Base-by-base conservation (phyloP, 2,797 vertebrate species). In the Phataginus tricuspis region DNA sequence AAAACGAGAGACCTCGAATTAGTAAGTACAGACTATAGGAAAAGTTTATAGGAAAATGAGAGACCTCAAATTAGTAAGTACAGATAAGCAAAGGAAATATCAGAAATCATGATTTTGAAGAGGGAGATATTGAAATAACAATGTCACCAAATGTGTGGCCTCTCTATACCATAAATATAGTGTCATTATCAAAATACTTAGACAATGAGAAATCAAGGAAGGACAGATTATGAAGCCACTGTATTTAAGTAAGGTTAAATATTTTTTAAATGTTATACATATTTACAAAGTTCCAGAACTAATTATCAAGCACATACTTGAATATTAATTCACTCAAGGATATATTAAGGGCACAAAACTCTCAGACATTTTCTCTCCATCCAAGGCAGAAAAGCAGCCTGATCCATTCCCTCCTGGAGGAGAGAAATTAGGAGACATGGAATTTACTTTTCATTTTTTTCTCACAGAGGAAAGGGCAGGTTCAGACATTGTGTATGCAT, bases 291-390 rank as follows among this genome's bases (percentile, higher is more conserved):
- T 92, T 63, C 15, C 23, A 95, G 18, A 10, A n/a, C 23, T 88
- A 96, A 69, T 90, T 92, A 90, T 57, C 53, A 94, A 95, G 64
- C 75, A 55, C 31, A 59, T 92, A 27, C 10, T 94, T 95, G 68
- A 88, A 75, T 95, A 92, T 75, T 90, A 88, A 86, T 89, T 95
- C 34, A 90, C 57, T 95, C 57, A 71, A 92, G 77, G 34, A 51
- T 87, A 86, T 86, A 88, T 95, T 86, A 95, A 96, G 51, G 68
- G 13, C 39, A 89, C 27, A 90, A 23, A 82, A 82, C 79, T 49
- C 31, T 92, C 34, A 79, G 49, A 49, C 15, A 86, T 53, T 10
- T 29, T 55, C 63, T 64, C 69, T 39, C 31, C 21, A 51, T 53
- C 82, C 1, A 68, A 89, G n/a, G 25, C 18, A 79, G 55, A 74